Base-by-base conservation (phyloP, 2,888 invertebrate species). In the Harpagoxenus sublaevis region DNA sequence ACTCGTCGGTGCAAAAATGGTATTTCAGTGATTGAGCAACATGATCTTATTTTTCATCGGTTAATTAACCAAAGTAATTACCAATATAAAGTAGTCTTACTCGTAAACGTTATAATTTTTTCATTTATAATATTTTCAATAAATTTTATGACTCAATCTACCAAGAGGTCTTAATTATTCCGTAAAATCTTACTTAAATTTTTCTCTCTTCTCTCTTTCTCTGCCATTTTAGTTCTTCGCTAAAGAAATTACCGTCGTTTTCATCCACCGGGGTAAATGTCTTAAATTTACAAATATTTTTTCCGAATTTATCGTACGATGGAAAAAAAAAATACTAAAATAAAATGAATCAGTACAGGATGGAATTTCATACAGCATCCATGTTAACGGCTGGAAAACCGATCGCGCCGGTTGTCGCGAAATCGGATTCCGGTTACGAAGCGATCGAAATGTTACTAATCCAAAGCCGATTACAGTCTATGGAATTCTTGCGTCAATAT, bases 401-500 rank as follows among this genome's bases (percentile, higher is more conserved):
- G 57, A 23, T 18, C 23, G 79, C 73, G 48, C 23, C 73, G 60
- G 42, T 81, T 81, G 79, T 79, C 79, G 60, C 39, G 39, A 81
- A 81, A 81, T 81, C 73, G 79, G 79, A 81, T 81, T 62, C 48
- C 28, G 73, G 39, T 79, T 79, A 51, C 79, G 60, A 39, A 79
- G 39, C 79, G 71, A 79, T 79, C 79, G 73, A 81, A 81, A 81
- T 81, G 73, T 73, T 81, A 51, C 60, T 87, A 81, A 88, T 71
- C 84, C 75, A 65, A 71, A 81, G 82, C 73, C 74, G 87, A 89
- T 90, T 86, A 87, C 75, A 78, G 78, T 81, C 83, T 87, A 71
- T 84, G 77, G 28, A 75, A 88, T 85, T 85, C 77, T 85, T 84
- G 83, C 87, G 88, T 78, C 84, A 89, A 68, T 71, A 73, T 85